Percentiles rank a stretch among this genome's conserved stretches.
Evolutionary conservation across 2,888 invertebrate genomes (phyloP).

Genomic region (Himalopsyche tibetana): DNA sequence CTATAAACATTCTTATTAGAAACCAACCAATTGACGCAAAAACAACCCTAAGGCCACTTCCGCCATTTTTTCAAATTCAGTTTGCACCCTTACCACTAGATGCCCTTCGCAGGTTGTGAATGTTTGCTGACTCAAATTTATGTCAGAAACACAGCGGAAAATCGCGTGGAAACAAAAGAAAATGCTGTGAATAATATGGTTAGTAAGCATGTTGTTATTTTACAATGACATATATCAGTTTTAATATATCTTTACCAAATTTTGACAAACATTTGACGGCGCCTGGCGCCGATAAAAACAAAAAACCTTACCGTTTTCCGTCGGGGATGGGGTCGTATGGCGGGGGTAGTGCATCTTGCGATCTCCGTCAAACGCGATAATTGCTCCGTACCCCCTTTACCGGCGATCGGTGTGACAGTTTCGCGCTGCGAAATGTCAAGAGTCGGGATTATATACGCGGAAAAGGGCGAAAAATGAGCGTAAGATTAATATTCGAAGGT

Average conservation of each 20-base stretch:
- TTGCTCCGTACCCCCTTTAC: constrained; percentile 57
- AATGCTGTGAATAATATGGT: constrained; percentile 62
- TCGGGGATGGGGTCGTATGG: constrained; percentile 76
- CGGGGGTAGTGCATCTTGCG: constrained; percentile 76
- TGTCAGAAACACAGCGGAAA: constrained; percentile 63
- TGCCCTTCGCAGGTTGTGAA: constrained; percentile 55
- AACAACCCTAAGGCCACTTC: constrained; percentile 34
- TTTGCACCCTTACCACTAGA: constrained; percentile 57
- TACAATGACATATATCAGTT: constrained; percentile 42
- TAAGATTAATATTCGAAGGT: constrained; percentile 42
- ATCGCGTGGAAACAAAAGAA: constrained; percentile 62
- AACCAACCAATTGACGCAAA: background rate
- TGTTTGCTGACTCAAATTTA: constrained; percentile 62
- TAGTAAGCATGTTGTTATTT: constrained; percentile 45
- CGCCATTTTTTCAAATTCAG: constrained; percentile 58
- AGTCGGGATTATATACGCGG: constrained; percentile 43
- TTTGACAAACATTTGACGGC: constrained; percentile 16
- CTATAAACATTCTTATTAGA: background rate
- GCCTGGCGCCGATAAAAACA: constrained; percentile 74
- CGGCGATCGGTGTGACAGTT: constrained; percentile 65
- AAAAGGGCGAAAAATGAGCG: constrained; percentile 49
- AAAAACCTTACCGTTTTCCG: constrained; percentile 72
- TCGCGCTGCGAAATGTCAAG: constrained; percentile 44
- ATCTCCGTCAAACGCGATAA: constrained; percentile 69
- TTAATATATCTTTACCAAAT: constrained; percentile 39